Evolutionary conservation across 35 echinoderm and acorn worm genomes (phyloP).

Genomic region (Eucidaris tribuloides): DNA sequence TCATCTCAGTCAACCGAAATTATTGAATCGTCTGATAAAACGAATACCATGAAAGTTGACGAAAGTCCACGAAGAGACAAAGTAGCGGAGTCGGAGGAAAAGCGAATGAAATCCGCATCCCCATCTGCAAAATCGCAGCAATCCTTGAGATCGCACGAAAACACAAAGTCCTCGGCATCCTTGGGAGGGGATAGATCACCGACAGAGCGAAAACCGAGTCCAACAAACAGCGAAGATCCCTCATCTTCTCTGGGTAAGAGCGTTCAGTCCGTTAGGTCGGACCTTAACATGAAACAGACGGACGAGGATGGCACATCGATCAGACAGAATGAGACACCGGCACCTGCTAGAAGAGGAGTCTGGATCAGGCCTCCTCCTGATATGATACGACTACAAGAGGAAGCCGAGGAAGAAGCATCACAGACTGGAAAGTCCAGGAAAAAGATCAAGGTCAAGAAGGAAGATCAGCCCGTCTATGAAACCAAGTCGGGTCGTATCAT

Average conservation of each 20-base stretch:
- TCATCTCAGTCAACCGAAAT: too few species aligned
- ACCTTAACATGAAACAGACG: too few species aligned
- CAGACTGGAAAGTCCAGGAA: not conserved
- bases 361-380: conserved; percentile 18
- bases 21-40: too few species aligned
- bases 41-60: too few species aligned
- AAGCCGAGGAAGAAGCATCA: not conserved
- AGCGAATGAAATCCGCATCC: too few species aligned
- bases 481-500: conserved; percentile 36
- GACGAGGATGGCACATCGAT: too few species aligned
- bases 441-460: conserved; percentile 10
- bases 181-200: not conserved
- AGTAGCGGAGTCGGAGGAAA: too few species aligned
- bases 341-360: not conserved
- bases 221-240: too few species aligned
- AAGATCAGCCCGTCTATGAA: conserved; percentile 21
- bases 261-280: too few species aligned
- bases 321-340: too few species aligned
- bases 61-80: too few species aligned
- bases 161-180: not conserved
- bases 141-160: not conserved
- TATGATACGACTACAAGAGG: conserved; percentile 4
- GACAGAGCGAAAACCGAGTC: not conserved
- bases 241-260: too few species aligned
- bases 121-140: not conserved